A percentile compares a stretch with the other conserved stretches of the same genome.
phyloP scores from a whole-genome alignment of 2,113 vertebrate genomes.

The Numenius arquata region DNA sequence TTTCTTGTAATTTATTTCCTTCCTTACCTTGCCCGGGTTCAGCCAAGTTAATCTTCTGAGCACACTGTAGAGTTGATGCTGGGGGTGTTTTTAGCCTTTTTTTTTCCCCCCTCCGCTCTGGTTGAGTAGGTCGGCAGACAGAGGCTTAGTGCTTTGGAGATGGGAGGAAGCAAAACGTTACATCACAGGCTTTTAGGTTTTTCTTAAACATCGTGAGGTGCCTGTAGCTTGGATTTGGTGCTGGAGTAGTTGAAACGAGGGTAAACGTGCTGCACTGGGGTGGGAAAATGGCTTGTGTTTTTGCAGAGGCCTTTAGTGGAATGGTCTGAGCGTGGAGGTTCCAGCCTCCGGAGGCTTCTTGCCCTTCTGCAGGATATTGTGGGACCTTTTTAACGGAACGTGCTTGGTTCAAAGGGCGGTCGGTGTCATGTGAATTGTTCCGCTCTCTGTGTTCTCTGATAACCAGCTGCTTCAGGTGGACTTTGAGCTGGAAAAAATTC shows the following conservation, averaged over 20 bases:
- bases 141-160: background rate
- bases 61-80: rapidly evolving
- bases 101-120: background rate
- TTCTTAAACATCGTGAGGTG: background rate
- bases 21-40: background rate
- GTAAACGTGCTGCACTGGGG: background rate
- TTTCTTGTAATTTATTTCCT: background rate
- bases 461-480: slow-evolving; percentile 84
- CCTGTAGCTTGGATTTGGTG: background rate
- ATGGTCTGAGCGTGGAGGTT: background rate
- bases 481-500: slow-evolving; percentile 86
- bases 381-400: background rate
- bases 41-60: background rate
- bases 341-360: background rate
- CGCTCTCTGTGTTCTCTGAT: slow-evolving; percentile 1
- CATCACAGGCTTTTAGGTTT: background rate
- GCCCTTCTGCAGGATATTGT: rapidly evolving
- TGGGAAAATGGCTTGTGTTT: rapidly evolving
- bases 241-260: background rate
- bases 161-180: background rate
- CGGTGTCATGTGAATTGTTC: background rate
- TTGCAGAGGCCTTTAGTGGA: background rate
- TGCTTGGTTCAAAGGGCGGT: background rate
- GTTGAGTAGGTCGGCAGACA: background rate
- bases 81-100: background rate